Conservation (phyloP, 2,797 vertebrate genomes). For the Protosalanx chinensis region DNA sequence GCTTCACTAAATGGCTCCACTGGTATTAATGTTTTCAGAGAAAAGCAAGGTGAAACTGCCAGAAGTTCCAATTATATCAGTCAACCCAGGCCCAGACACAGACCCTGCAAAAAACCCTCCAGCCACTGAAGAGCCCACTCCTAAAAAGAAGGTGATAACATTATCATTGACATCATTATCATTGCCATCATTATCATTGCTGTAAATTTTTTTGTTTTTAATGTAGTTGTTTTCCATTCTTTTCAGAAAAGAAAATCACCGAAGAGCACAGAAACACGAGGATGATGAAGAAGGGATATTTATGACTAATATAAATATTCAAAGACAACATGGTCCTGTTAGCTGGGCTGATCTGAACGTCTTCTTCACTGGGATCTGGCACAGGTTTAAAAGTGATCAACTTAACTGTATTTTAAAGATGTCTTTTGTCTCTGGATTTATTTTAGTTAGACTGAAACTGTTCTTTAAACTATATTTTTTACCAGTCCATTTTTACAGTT, state of each 20-base stretch:
- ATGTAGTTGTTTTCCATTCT: conserved; percentile 9
- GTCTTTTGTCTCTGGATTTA: not conserved
- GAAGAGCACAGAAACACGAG: conserved; percentile 29
- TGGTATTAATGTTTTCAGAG: conserved; percentile 40
- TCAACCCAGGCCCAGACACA: not conserved
- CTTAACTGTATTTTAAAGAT: too few species aligned
- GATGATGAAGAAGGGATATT: conserved; percentile 1
- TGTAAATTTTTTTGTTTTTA: not conserved
- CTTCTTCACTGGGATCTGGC: not conserved
- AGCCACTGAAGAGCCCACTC: conserved; percentile 15
- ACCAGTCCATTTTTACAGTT: conserved; percentile 26
- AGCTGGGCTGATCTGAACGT: not conserved
- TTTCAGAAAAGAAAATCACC: conserved; percentile 60
- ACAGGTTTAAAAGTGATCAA: not conserved
- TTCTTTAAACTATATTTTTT: conserved; percentile 22
- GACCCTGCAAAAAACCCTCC: conserved; percentile 9
- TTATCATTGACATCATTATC: not conserved
- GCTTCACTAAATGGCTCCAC: too few species aligned
- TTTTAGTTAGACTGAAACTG: conserved; percentile 6
- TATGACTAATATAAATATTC: not conserved
- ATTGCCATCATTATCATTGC: not conserved
- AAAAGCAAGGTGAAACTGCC: conserved; percentile 50
- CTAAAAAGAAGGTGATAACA: conserved; percentile 63
- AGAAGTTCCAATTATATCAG: conserved; percentile 13
- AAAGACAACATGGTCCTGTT: not conserved